phyloP scores from a whole-genome alignment of 1,140 invertebrate species.

The Brachystomella parvula region DNA sequence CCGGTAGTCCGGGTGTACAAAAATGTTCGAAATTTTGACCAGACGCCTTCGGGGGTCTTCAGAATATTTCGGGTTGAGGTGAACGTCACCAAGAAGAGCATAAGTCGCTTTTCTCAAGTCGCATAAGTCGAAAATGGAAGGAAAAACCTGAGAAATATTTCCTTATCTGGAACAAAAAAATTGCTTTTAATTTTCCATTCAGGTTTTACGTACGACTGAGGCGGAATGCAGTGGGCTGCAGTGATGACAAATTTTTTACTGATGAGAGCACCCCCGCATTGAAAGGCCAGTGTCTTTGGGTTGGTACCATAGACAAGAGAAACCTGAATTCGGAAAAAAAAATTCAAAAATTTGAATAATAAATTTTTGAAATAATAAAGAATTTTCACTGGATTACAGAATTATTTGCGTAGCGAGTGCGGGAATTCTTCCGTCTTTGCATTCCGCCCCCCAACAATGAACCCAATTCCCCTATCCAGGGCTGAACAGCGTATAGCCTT shows the following conservation, averaged over 20 bases:
- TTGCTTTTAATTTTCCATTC: not conserved
- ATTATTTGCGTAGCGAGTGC: not conserved
- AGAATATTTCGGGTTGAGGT: too few species aligned
- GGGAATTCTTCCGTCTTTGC: constrained; percentile 18
- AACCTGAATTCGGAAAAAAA: constrained; percentile 1
- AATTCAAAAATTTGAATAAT: not conserved
- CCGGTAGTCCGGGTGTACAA: constrained; percentile 46
- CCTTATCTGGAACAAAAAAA: not conserved
- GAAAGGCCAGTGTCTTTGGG: not conserved
- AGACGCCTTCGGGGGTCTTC: not conserved
- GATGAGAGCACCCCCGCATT: constrained; percentile 42
- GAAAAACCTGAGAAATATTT: not conserved
- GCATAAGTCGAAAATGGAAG: too few species aligned
- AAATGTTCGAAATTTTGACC: constrained; percentile 13
- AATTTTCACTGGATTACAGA: not conserved
- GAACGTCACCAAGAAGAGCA: constrained; percentile 20
- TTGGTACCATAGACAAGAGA: not conserved
- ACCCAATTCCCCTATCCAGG: not conserved
- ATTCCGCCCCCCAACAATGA: constrained; percentile 9
- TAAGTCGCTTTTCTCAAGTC: constrained; percentile 6
- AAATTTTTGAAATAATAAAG: too few species aligned
- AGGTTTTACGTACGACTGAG: constrained; percentile 16
- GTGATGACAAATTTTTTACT: constrained; percentile 50
- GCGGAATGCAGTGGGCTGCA: constrained; percentile 47
- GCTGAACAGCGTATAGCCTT: not conserved